Conservation (phyloP, 2,797 vertebrate species). For the Clarias pachynema region DNA sequence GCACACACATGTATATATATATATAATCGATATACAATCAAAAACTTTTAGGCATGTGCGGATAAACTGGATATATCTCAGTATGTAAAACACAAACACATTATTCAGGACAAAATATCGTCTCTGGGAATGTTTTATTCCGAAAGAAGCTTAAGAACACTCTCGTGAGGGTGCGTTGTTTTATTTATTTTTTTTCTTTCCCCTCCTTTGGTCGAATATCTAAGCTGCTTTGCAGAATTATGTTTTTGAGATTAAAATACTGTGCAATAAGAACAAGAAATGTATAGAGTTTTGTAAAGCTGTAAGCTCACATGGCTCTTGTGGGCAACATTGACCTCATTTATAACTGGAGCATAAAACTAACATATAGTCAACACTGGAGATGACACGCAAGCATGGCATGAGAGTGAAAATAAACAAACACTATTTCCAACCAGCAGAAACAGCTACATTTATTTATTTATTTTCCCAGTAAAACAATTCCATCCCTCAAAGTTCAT, state of each 20-base stretch:
- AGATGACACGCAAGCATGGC: background rate
- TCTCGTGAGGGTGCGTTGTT: background rate
- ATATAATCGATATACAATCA: background rate
- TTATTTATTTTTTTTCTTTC: background rate
- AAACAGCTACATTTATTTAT: background rate
- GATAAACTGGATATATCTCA: background rate
- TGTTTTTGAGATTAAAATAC: background rate
- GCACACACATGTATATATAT: background rate
- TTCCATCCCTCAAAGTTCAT: background rate
- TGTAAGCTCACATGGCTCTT: background rate
- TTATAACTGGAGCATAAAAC: background rate
- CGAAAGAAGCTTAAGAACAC: background rate
- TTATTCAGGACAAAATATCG: background rate
- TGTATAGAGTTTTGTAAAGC: background rate
- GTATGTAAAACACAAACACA: background rate
- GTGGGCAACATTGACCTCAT: background rate
- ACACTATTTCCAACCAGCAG: background rate
- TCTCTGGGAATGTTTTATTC: background rate
- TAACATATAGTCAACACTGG: background rate
- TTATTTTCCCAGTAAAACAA: background rate
- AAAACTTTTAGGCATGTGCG: slow-evolving; percentile 12
- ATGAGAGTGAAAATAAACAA: background rate
- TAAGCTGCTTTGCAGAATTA: background rate
- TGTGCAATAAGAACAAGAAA: background rate
- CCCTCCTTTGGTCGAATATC: too few relatives aligned